Evolutionary conservation across 1,140 invertebrate genomes (phyloP), one percentile per base, ranked within the genome.

Genomic region (Cotesia vestalis): DNA sequence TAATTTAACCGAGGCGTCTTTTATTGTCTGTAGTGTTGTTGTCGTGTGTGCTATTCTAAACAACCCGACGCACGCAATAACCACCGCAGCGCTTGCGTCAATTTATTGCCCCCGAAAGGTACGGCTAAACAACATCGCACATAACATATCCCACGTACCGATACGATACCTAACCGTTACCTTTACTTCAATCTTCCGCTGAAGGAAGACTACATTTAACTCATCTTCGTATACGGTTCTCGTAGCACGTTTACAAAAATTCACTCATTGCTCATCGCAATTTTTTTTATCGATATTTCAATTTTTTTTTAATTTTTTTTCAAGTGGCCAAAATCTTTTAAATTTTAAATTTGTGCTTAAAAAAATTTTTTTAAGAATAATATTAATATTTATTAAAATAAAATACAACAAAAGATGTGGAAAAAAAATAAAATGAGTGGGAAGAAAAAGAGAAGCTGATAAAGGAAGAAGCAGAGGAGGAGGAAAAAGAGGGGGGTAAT

Each of bases 61-160:
- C 80, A 72, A 77, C 57, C 9, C 73, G 74, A 76, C 81, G 78
- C 78, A 79, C 78, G 80, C 81, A 80, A 74, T 69, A 36, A 55
- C 51, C 59, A 52, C 51, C 62, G 52, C 74, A 52, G 55, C 62
- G 52, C 74, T 66, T 36, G 35, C 34, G 53, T 59, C 46, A 46
- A 52, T 66, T 55, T 55, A 14, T 55, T n/a, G 40, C 40, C 40
- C 5, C 5, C 40, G 40, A 46, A 46, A 46, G 40, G 40, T 46
- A 46, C 2, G 40, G 40, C 40, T 9, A 46, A 46, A 46, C 40
- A 46, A 46, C 40, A 46, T 27, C 27, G 27, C 27, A 27, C 27
- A 27, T 27, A 27, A 27, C 27, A 27, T 27, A 27, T 27, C 27
- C 27, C 3, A 27, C 27, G 27, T 27, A 27, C 27, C 27, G 27